Evolutionary conservation across 2,113 vertebrate genomes (phyloP).

Genomic region (Odocoileus hemionus): DNA sequence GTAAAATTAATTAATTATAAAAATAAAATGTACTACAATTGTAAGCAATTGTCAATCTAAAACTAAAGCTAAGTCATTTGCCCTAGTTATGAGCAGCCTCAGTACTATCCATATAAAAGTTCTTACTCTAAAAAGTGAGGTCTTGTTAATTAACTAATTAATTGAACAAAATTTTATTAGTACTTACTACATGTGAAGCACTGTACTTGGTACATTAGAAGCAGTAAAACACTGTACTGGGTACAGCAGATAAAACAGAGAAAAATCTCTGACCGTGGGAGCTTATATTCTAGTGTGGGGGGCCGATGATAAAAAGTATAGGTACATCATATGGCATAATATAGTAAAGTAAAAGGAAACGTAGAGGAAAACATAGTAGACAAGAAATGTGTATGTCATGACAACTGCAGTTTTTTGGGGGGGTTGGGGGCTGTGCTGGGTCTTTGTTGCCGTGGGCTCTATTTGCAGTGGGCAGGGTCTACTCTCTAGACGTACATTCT

Average conservation of each 20-base stretch:
- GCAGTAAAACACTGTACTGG: background rate
- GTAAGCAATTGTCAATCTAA: background rate
- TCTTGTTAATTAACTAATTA: background rate
- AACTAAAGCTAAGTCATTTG: slow-evolving; percentile 10
- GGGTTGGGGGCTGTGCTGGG: background rate
- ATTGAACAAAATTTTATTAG: background rate
- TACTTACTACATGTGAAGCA: background rate
- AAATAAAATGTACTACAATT: background rate
- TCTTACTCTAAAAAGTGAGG: background rate
- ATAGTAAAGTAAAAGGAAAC: background rate
- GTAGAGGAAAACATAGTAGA: background rate
- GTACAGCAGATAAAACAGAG: background rate
- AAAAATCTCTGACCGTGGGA: background rate
- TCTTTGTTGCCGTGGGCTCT: background rate
- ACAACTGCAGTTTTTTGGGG: background rate
- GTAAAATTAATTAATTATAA: background rate
- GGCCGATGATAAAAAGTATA: background rate
- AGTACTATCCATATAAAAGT: background rate
- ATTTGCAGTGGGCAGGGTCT: background rate
- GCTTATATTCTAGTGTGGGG: background rate
- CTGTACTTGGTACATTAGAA: background rate
- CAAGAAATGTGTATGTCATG: background rate
- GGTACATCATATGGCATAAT: background rate
- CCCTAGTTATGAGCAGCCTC: background rate
- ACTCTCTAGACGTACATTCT: background rate